Evolutionary conservation across 2,888 invertebrate genomes (phyloP).

Genomic region (Napeogenes sylphis): DNA sequence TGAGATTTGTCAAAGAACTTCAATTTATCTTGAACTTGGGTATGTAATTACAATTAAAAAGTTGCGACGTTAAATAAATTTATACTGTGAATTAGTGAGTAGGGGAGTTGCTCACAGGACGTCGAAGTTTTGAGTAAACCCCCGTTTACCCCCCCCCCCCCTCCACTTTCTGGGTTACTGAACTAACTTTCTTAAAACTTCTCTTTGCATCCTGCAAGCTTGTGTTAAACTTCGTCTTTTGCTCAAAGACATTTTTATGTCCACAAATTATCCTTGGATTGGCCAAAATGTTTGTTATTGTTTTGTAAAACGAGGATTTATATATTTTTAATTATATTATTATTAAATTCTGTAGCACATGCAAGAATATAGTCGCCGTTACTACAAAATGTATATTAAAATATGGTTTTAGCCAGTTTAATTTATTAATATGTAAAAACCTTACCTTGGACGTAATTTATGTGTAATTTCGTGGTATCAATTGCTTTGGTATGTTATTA

Average conservation of each 20-base stretch:
- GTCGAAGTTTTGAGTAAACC: conserved; percentile 67
- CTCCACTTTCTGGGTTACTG: conserved; percentile 42
- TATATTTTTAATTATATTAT: no score
- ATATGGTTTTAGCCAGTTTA: not conserved
- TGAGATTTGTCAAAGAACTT: conserved; percentile 55
- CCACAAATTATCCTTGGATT: conserved; percentile 38
- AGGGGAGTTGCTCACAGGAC: conserved; percentile 63
- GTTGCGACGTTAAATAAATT: conserved; percentile 77
- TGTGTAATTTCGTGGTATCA: not conserved
- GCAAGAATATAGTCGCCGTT: not conserved
- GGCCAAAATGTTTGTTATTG: conserved; percentile 23
- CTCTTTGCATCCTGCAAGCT: conserved; percentile 67
- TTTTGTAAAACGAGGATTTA: conserved; percentile 1
- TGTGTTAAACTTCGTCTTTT: conserved; percentile 55
- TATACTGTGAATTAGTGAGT: conserved; percentile 75
- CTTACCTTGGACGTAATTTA: not conserved
- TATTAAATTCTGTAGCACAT: no score
- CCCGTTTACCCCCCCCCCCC: conserved; percentile 46
- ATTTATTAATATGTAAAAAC: not conserved
- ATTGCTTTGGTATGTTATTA: conserved; percentile 38
- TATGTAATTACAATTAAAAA: conserved; percentile 75
- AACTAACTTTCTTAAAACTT: conserved; percentile 63
- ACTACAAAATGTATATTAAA: not conserved
- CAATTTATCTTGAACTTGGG: conserved; percentile 67
- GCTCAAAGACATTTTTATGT: conserved; percentile 57